A percentile compares a stretch with the other conserved stretches of the same genome.
These are phyloP conservation scores for Sibirionetta formosa DNA, from an alignment of 2,797 vertebrate species.

Conservation along the genomic window DNA sequence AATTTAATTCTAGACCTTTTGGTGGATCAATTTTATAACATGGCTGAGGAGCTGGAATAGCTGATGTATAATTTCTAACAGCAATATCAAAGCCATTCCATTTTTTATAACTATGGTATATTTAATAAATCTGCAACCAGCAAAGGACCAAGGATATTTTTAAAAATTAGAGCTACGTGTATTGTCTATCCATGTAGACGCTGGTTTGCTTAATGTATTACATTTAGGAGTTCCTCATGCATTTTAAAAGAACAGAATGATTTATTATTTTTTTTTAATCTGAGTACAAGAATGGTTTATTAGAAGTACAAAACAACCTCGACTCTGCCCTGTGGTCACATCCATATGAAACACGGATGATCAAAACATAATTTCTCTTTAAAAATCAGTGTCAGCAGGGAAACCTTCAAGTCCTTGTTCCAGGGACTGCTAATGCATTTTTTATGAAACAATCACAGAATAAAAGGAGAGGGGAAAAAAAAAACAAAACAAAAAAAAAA, in stretches of 20 bases:
- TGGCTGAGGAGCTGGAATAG: not conserved
- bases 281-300: not conserved
- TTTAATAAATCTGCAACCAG: slow-evolving; percentile 19
- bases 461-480: not conserved
- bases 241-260: not conserved
- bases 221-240: not conserved
- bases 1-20: slow-evolving; percentile 28
- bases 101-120: slow-evolving; percentile 12
- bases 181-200: not conserved
- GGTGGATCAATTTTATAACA: not conserved
- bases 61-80: slow-evolving; percentile 33
- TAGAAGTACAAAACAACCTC: not conserved
- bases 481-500: not conserved
- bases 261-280: accelerated
- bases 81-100: not conserved
- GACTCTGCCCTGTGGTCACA: not conserved
- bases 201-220: not conserved
- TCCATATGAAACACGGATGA: not conserved
- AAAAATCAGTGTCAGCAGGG: not conserved
- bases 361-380: not conserved
- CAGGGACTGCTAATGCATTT: not conserved
- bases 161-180: not conserved
- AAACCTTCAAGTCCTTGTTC: not conserved
- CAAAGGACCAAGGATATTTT: not conserved
- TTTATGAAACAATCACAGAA: not conserved